Percentiles rank a stretch among this genome's conserved stretches.
These are phyloP conservation scores for Cheilosia scutellata DNA, from an alignment of 2,888 invertebrate species.

Conservation along the genomic window DNA sequence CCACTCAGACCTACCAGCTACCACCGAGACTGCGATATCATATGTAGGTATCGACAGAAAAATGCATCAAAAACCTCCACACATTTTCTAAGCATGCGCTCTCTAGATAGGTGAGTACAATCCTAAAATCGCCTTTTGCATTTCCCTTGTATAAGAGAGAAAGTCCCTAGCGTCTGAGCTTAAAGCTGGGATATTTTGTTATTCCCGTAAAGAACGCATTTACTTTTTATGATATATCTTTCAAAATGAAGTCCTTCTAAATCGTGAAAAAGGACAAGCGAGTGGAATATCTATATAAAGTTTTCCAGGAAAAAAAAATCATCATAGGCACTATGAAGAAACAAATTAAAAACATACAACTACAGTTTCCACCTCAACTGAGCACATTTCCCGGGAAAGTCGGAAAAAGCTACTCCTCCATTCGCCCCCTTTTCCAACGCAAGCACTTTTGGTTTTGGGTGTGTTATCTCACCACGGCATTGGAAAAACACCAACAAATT, in stretches of 20 bases:
- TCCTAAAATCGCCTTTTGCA: background rate
- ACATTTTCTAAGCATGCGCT: slow-evolving; percentile 1
- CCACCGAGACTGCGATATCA: no score
- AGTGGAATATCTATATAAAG: no score
- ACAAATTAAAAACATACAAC: background rate
- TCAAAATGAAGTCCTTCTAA: background rate
- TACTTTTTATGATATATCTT: background rate
- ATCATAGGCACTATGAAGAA: background rate
- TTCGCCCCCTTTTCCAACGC: slow-evolving; percentile 25
- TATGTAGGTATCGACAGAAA: no score
- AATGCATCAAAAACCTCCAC: no score
- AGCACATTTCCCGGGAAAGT: slow-evolving; percentile 71
- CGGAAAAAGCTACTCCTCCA: slow-evolving; percentile 37
- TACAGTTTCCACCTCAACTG: slow-evolving; percentile 42
- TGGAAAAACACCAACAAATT: slow-evolving; percentile 46
- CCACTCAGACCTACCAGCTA: no score
- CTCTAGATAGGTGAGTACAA: background rate
- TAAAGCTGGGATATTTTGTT: slow-evolving; percentile 25
- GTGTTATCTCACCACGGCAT: slow-evolving; percentile 67
- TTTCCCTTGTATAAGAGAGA: slow-evolving; percentile 7
- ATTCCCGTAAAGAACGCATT: background rate
- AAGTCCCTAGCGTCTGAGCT: background rate
- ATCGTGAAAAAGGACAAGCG: background rate
- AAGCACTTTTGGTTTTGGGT: slow-evolving; percentile 66
- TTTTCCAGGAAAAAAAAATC: no score